A percentile compares a stretch with the other conserved stretches of the same genome.
phyloP scores from a whole-genome alignment of 2,797 vertebrate genomes.

The Cyprinodon diabolis region DNA sequence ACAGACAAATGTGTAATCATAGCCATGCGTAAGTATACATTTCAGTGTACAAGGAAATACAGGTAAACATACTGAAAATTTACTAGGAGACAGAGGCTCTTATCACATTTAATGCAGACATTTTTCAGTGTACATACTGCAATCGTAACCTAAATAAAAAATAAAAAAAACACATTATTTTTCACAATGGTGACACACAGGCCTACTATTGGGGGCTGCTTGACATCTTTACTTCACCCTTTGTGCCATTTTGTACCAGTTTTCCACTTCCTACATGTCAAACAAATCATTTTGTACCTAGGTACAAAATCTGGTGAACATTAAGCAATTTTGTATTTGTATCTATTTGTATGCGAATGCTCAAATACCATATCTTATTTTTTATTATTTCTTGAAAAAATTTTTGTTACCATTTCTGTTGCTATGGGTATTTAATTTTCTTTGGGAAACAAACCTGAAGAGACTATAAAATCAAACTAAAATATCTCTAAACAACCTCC shows the following conservation, averaged over 20 bases:
- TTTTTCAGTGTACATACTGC: neutral
- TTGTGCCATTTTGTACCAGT: no score
- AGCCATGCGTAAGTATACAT: conserved; percentile 12
- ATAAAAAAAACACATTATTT: neutral
- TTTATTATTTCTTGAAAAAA: neutral
- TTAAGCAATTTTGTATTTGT: no score
- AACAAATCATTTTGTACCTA: no score
- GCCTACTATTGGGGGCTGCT: neutral
- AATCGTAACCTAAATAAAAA: neutral
- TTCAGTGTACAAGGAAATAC: conserved; percentile 24
- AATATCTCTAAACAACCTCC: neutral
- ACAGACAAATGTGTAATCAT: conserved; percentile 39
- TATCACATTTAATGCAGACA: neutral
- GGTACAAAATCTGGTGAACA: no score
- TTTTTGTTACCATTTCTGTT: neutral
- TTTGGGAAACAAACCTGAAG: no score
- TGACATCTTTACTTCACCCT: no score
- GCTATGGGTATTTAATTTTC: neutral
- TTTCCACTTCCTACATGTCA: no score
- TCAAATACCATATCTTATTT: neutral
- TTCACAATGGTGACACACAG: conserved; percentile 23
- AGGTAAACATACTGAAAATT: conserved; percentile 29
- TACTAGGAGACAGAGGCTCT: conserved; percentile 20
- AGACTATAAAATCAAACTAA: neutral
- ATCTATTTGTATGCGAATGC: no score